These are phyloP conservation scores for Dasypogon diadema DNA, from an alignment of 2,888 invertebrate species.

Conservation along the genomic window DNA sequence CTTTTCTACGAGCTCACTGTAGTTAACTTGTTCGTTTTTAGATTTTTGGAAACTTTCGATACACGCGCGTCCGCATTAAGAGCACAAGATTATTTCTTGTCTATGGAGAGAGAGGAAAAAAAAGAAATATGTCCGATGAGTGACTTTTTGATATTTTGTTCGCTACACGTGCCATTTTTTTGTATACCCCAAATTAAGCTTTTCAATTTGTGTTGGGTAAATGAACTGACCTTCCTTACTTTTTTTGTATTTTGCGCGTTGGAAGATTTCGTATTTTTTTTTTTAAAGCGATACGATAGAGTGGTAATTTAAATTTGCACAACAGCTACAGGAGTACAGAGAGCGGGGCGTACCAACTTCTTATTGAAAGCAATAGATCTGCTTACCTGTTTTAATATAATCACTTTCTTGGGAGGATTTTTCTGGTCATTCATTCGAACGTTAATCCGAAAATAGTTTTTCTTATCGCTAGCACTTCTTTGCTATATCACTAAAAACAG, in stretches of 20 bases:
- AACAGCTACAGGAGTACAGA: too few relatives aligned
- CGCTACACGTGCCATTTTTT: constrained; percentile 48
- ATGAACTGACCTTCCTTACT: constrained; percentile 48
- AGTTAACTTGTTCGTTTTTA: constrained; percentile 4
- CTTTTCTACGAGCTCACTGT: constrained; percentile 1
- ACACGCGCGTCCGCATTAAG: not conserved
- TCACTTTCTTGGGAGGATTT: not conserved
- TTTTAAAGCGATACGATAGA: too few relatives aligned
- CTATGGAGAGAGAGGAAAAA: not conserved
- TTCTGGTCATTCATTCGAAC: not conserved
- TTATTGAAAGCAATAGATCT: not conserved
- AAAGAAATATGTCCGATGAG: constrained; percentile 3
- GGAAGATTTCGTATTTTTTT: too few relatives aligned
- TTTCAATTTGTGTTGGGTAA: constrained; percentile 15
- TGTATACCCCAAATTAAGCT: constrained; percentile 1
- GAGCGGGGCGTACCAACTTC: too few relatives aligned
- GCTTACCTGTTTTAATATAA: not conserved
- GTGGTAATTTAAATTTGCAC: too few relatives aligned
- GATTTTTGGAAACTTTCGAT: constrained; percentile 5
- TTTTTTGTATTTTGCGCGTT: constrained; percentile 10
- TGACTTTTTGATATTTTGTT: constrained; percentile 37
- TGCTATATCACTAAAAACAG: constrained; percentile 34
- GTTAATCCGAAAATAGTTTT: constrained; percentile 17
- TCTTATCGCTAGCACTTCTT: constrained; percentile 27
- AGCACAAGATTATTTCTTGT: not conserved